Evolutionary conservation across 2,113 vertebrate genomes (phyloP), one percentile per base, ranked within the genome.

Genomic region (Ciconia maguari): DNA sequence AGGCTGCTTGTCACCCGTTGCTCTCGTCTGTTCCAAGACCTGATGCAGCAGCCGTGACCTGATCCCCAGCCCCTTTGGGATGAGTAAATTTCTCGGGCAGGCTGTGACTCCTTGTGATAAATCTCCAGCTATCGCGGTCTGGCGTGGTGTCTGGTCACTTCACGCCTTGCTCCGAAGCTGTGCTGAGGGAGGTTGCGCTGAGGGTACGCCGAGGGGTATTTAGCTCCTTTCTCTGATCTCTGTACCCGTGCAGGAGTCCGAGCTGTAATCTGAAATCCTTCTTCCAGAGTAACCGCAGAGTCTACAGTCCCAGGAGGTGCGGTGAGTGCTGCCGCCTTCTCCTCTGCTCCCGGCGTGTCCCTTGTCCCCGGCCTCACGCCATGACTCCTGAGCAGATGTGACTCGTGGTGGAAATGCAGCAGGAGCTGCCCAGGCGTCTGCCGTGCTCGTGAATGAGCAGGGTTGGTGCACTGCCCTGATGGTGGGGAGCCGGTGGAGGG

Each of bases 361-460:
- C 57, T 61, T 72, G 30, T n/a, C 46, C 46, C 30, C 2, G 1
- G 30, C 14, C 21, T 52, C 22, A 20, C 0, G 6, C 22, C 0
- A 11, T 26, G 17, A 34, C 26, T 61, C 1, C 0, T 4, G 15
- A 24, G 57, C 34, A 14, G 25, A 5, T 12, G 46, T 7, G 68
- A 19, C 38, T 44, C 2, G 3, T 5, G 30, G 19, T 42, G 57
- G 38, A 61, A 62, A 52, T 1, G 5, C 29, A 27, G 44, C 66
- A n/a, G 44, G 7, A 57, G 41, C 51, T 60, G n/a, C 17, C 10
- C 16, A 4, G 15, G 9, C 11, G 10, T 36, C 44, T 34, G 29
- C 66, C 4, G 6, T 13, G 15, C 27, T 61, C 2, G 5, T 32
- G 52, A 10, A 15, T 5, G 42, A 41, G 44, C 8, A 4, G 22